Base-by-base conservation (phyloP, 2,888 invertebrate genomes). In the Gonocerus acuteangulatus region DNA sequence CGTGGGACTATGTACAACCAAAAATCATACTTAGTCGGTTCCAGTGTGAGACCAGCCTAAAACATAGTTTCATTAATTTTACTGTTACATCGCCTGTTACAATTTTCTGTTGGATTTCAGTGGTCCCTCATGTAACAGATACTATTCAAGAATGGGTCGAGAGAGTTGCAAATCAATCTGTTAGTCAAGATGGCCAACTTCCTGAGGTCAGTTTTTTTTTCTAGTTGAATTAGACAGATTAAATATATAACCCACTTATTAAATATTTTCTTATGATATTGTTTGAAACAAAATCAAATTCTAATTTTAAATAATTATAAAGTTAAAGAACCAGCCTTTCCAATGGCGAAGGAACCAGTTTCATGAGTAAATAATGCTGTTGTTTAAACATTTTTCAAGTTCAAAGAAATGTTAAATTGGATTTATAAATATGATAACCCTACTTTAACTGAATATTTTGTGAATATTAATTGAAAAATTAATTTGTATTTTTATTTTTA, bases 81-180 rank as follows among this genome's bases (percentile, higher is more conserved):
- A n/a, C n/a, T n/a, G n/a, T n/a, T n/a, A n/a, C n/a, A n/a, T n/a
- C n/a, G n/a, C n/a, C n/a, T n/a, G n/a, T n/a, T n/a, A n/a, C n/a
- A n/a, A 27, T 6, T 27, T 27, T 27, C 27, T 6, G 4, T 27
- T 27, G 27, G 27, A 6, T 74, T 74, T 21, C 72, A 95, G 96
- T 97, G 69, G 93, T 99, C 21, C 99, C 99, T 2, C 99, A 99
- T 73, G 91, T 99, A 62, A 99, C 97, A 0, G 95, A 97, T 75
- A 89, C 94, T 13, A 95, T 99, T 67, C 95, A 96, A 78, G 94
- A 96, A 79, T 99, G 97, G 97, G 94, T 99, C 1, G 89, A 92
- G 74, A 81, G 85, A 70, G 95, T 97, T 1, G 90, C 97, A 0
- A 81, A 84, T 67, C 84, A 86, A 57, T 89, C 95, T 1, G 95